Conservation (phyloP, 2,888 invertebrate species). For the Cacoxenus indagator region DNA sequence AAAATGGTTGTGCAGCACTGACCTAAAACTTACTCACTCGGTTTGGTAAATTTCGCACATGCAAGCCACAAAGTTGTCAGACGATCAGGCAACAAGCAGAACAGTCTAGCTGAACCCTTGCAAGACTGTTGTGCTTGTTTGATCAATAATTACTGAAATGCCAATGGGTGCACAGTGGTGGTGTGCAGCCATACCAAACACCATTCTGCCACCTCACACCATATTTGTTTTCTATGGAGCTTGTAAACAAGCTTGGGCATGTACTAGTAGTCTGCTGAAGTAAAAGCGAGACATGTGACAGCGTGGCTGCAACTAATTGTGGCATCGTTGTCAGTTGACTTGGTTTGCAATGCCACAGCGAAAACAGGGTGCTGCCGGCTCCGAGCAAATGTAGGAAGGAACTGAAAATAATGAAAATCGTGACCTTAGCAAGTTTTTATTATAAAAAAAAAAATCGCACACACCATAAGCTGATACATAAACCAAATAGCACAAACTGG, state of each 20-base stretch:
- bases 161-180: slow-evolving; percentile 38
- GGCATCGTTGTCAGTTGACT: slow-evolving; percentile 45
- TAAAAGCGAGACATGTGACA: neutral
- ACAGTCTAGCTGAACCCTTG: neutral
- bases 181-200: neutral
- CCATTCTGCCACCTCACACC: neutral
- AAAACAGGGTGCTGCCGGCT: slow-evolving; percentile 11
- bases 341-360: slow-evolving; percentile 14
- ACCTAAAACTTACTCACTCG: neutral
- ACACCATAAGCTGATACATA: neutral
- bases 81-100: too few relatives aligned
- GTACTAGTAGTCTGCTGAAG: neutral
- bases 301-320: slow-evolving; percentile 57
- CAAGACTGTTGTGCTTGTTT: slow-evolving; percentile 59
- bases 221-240: neutral
- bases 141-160: slow-evolving; percentile 59
- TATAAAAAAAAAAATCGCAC: slow-evolving; percentile 22
- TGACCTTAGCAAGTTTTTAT: slow-evolving; percentile 51
- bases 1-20: slow-evolving; percentile 3
- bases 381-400: slow-evolving; percentile 11
- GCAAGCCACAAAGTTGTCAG: slow-evolving; percentile 35
- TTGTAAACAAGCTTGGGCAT: neutral
- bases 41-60: slow-evolving; percentile 14
- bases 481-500: neutral
- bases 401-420: slow-evolving; percentile 66